A percentile compares a stretch with the other conserved stretches of the same genome.
Evolutionary conservation across 1,140 invertebrate genomes (phyloP).

Genomic region (Patella vulgata): DNA sequence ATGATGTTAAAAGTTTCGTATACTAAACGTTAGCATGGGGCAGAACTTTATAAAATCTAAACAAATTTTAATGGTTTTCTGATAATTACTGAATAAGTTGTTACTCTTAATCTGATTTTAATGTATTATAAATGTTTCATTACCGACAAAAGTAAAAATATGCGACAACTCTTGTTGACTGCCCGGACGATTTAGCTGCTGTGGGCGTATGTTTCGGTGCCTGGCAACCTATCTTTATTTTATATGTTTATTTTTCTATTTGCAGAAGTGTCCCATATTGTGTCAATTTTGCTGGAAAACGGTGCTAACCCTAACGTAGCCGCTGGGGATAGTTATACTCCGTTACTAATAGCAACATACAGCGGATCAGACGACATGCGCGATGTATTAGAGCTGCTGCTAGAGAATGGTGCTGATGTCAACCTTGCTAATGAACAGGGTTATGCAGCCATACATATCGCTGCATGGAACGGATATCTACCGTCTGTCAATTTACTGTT

Average conservation of each 20-base stretch:
- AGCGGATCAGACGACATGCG: conserved; percentile 17
- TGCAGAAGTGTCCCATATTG: conserved; percentile 34
- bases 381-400: conserved; percentile 31
- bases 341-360: conserved; percentile 43
- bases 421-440: conserved; percentile 29
- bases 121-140: too few relatives aligned
- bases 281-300: conserved; percentile 39
- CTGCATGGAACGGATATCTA: conserved; percentile 50
- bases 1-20: too few relatives aligned
- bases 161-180: too few relatives aligned
- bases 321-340: conserved; percentile 33
- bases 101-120: too few relatives aligned
- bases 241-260: conserved; percentile 7
- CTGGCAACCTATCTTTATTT: not conserved
- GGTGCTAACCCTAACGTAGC: conserved; percentile 45
- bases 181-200: too few relatives aligned
- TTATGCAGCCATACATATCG: conserved; percentile 49
- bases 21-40: too few relatives aligned
- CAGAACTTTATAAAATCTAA: too few relatives aligned
- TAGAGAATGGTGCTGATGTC: conserved; percentile 38
- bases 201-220: too few relatives aligned
- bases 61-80: too few relatives aligned
- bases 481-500: conserved; percentile 38
- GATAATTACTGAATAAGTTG: too few relatives aligned
- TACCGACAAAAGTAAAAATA: too few relatives aligned